Conservation (phyloP, 1,140 invertebrate genomes). For the Helicoverpa zea region DNA sequence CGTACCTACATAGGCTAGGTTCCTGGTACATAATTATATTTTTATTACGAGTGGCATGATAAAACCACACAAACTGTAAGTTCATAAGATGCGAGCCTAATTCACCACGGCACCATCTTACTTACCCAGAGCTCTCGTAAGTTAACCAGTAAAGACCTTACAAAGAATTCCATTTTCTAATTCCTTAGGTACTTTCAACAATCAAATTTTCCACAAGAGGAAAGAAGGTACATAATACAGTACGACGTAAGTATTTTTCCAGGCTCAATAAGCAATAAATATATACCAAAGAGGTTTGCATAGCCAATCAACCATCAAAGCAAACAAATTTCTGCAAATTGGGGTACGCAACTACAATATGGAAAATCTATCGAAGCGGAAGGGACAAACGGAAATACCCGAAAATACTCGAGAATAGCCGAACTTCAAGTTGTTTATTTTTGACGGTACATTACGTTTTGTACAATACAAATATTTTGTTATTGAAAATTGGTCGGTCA, state of each 20-base stretch:
- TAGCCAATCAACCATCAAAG: constrained; percentile 49
- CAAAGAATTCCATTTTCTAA: too few species aligned
- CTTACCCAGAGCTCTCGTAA: too few species aligned
- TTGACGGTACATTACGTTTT: constrained; percentile 44
- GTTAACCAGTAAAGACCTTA: too few species aligned
- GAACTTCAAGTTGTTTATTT: constrained; percentile 48
- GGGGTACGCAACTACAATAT: constrained; percentile 48
- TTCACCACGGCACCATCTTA: too few species aligned
- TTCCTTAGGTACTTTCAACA: background rate
- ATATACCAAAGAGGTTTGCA: constrained; percentile 26
- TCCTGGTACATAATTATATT: too few species aligned
- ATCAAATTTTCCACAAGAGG: background rate
- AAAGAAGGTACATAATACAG: constrained; percentile 1
- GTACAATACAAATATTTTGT: constrained; percentile 38
- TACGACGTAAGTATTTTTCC: constrained; percentile 17
- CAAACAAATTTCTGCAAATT: constrained; percentile 49
- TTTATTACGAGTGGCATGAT: too few species aligned
- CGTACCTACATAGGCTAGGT: background rate
- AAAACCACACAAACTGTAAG: too few species aligned
- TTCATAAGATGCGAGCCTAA: too few species aligned
- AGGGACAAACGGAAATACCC: constrained; percentile 38
- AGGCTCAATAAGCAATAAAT: constrained; percentile 29
- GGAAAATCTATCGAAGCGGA: constrained; percentile 47
- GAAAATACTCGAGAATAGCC: constrained; percentile 5
- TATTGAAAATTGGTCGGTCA: constrained; percentile 26